phyloP scores from a whole-genome alignment of 2,113 vertebrate species.

The Collichthys lucidus region DNA sequence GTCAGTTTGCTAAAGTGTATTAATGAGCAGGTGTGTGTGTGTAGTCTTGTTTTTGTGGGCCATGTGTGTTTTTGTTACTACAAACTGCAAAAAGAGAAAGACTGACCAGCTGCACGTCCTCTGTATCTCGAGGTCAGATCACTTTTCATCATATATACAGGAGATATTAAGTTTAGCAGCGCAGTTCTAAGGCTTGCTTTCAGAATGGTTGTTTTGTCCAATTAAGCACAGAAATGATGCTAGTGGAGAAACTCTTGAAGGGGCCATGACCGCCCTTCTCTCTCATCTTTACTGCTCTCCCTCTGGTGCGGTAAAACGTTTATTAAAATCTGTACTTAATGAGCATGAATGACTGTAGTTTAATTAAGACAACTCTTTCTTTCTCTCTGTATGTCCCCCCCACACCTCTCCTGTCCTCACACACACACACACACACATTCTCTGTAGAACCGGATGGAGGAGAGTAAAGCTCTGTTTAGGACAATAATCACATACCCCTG shows the following conservation, averaged over 20 bases:
- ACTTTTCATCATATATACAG: constrained; percentile 6
- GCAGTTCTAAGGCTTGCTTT: constrained; percentile 7
- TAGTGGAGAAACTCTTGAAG: constrained; percentile 27
- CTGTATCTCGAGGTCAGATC: neutral
- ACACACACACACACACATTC: neutral
- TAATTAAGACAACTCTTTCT: constrained; percentile 59
- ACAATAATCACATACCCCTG: constrained; percentile 95
- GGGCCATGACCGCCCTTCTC: constrained; percentile 24
- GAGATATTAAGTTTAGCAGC: neutral
- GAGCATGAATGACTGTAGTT: constrained; percentile 55
- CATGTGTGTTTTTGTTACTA: constrained; percentile 16
- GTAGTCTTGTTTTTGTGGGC: constrained; percentile 4
- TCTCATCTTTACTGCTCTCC: constrained; percentile 41
- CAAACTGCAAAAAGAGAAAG: neutral
- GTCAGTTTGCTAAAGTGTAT: constrained; percentile 34
- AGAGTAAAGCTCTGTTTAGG: constrained; percentile 96
- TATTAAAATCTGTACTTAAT: constrained; percentile 64
- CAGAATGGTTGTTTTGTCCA: constrained; percentile 29
- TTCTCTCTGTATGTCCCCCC: constrained; percentile 23
- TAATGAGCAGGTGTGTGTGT: constrained; percentile 56
- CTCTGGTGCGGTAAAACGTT: constrained; percentile 47
- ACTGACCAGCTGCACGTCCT: constrained; percentile 28
- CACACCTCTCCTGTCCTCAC: neutral
- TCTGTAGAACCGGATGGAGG: constrained; percentile 92
- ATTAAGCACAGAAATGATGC: constrained; percentile 44